Base-by-base conservation (phyloP, 1,140 invertebrate species). In the Drepana arcuata region DNA sequence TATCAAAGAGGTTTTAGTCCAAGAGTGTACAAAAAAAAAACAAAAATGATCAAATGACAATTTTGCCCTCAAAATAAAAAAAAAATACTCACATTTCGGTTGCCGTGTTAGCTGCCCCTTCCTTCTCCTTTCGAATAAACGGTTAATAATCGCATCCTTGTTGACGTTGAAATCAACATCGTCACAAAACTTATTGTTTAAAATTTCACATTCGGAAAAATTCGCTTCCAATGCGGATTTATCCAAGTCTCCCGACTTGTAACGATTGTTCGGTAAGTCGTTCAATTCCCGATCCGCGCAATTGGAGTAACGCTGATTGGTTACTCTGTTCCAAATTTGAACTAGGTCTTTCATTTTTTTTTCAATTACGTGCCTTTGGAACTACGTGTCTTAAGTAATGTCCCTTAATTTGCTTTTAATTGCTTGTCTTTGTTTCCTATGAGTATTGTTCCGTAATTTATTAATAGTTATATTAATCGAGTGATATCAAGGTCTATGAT, bases 331-430 rank as follows among this genome's bases (percentile, higher is more conserved):
- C 86, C 86, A 88, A 41, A 88, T 84, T 49, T 84, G 73, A 16
- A 79, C 70, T 5, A 87, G 48, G 33, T 88, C 86, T 60, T 88
- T 88, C 87, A 88, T 88, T 54, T 61, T 73, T n/a, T n/a, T n/a
- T n/a, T n/a, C n/a, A n/a, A n/a, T n/a, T n/a, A n/a, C n/a, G n/a
- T n/a, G n/a, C n/a, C n/a, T n/a, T n/a, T n/a, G n/a, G n/a, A n/a
- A n/a, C n/a, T n/a, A n/a, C n/a, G n/a, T n/a, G n/a, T n/a, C n/a
- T n/a, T n/a, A n/a, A n/a, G n/a, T n/a, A n/a, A n/a, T n/a, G n/a
- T n/a, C n/a, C n/a, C n/a, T n/a, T n/a, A n/a, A n/a, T n/a, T n/a
- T n/a, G n/a, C n/a, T n/a, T n/a, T n/a, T n/a, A n/a, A n/a, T n/a
- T n/a, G n/a, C n/a, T n/a, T n/a, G n/a, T n/a, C n/a, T n/a, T n/a